Percentiles rank a stretch among this genome's conserved stretches.
phyloP scores from a whole-genome alignment of 2,888 invertebrate species.

The Metacarcinus magister region DNA sequence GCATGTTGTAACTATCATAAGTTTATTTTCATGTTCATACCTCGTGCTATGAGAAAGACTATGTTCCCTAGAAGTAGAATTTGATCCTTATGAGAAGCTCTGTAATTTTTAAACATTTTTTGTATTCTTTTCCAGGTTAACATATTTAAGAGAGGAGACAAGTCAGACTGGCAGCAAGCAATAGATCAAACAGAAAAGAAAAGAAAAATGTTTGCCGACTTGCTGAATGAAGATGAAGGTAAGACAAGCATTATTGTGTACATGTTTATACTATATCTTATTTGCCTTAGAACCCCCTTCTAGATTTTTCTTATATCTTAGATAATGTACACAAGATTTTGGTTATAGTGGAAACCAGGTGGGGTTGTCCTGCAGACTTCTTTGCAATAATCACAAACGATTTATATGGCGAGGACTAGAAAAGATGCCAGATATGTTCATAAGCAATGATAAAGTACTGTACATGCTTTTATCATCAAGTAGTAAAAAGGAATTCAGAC shows the following conservation, averaged over 20 bases:
- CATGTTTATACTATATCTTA: too few species aligned
- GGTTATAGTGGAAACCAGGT: too few species aligned
- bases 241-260: background rate
- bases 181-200: slow-evolving; percentile 76
- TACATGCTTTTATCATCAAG: too few species aligned
- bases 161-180: slow-evolving; percentile 78
- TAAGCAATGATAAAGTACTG: too few species aligned
- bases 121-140: slow-evolving; percentile 60
- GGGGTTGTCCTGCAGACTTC: too few species aligned
- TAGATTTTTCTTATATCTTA: too few species aligned
- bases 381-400: too few species aligned
- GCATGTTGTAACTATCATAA: background rate
- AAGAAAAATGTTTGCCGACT: slow-evolving; percentile 73
- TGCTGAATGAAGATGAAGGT: slow-evolving; percentile 65
- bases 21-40: background rate
- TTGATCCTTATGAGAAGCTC: background rate
- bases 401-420: too few species aligned
- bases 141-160: slow-evolving; percentile 76
- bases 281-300: too few species aligned
- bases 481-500: too few species aligned
- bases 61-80: background rate
- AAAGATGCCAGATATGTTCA: too few species aligned
- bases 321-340: too few species aligned
- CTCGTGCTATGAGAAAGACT: background rate
- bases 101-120: background rate